Conservation (phyloP, 2,797 vertebrate genomes). For the Spatula clypeata region DNA sequence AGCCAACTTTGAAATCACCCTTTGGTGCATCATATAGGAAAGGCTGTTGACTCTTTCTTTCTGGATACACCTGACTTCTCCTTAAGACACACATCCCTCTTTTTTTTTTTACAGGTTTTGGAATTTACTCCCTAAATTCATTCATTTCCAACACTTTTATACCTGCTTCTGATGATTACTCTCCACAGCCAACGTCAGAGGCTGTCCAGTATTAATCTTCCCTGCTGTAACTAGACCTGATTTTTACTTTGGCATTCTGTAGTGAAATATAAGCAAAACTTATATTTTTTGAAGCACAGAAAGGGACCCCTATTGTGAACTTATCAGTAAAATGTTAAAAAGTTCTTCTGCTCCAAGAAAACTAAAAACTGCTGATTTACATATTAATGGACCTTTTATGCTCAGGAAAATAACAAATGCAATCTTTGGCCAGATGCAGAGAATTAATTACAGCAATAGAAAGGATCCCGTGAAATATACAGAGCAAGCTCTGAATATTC, state of each 20-base stretch:
- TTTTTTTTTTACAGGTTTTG: neutral
- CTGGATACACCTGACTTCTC: neutral
- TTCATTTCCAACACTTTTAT: neutral
- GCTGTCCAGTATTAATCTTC: neutral
- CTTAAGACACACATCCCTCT: accelerated
- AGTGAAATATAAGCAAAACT: neutral
- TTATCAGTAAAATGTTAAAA: constrained; percentile 14
- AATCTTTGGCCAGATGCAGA: constrained; percentile 39
- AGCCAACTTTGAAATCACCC: neutral
- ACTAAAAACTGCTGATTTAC: constrained; percentile 28
- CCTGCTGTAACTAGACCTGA: neutral
- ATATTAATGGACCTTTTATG: constrained; percentile 44
- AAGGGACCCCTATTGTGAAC: neutral
- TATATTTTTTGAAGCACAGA: neutral
- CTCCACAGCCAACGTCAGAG: neutral
- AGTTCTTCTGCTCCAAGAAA: constrained; percentile 1
- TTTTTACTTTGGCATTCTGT: neutral
- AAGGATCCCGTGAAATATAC: neutral
- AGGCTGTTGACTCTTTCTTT: neutral
- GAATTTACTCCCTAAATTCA: neutral
- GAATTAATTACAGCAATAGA: constrained; percentile 62
- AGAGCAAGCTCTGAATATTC: neutral
- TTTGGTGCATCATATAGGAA: neutral
- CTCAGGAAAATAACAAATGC: neutral
- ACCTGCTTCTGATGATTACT: neutral